Evolutionary conservation across 2,888 invertebrate species (phyloP), one percentile per base, ranked within the genome.

Genomic region (Pseudeuparius sepicola): DNA sequence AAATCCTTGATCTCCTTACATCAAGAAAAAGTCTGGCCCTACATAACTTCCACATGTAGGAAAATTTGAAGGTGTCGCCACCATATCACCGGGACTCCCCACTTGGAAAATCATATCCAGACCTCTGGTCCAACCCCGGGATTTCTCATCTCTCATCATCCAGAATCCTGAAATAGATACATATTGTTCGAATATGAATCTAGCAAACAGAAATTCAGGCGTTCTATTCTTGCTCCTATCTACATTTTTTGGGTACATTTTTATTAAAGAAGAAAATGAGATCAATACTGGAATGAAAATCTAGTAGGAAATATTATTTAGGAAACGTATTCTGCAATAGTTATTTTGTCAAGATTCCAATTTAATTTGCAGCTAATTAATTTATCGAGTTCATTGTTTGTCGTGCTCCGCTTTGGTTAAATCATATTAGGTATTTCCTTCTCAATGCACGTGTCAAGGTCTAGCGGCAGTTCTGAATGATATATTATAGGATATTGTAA

Each of bases 1-100:
- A n/a, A n/a, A n/a, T n/a, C n/a, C n/a, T n/a, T n/a, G n/a, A n/a
- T n/a, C n/a, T n/a, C n/a, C n/a, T 20, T 43, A 47, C 20, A 47
- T 73, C 37, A 82, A 66, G 55, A 81, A 81, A 58, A 80, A 82
- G 47, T 82, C 78, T 0, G 82, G 82, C 25, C 84, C 77, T 20
- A 78, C 65, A 57, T 75, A 87, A 37, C 78, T 79, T 7, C 83
- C 81, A 54, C 87, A 86, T 46, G 72, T 75, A 1, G 86, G 86
- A 54, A 87, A 86, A 53, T 78, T 74, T 12, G 69, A 57, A 0
- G 87, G 86, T 0, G 75, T 67, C 30, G 70, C 58, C 1, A 75
- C 71, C 58, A 84, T 74, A 50, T 86, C 74, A 13, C 63, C 56
- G 17, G 64, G 52, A 28, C 73, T 68, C 0, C 87, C 84, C 3